Conservation (phyloP, 2,888 invertebrate genomes). For the Himalopsyche japonica region DNA sequence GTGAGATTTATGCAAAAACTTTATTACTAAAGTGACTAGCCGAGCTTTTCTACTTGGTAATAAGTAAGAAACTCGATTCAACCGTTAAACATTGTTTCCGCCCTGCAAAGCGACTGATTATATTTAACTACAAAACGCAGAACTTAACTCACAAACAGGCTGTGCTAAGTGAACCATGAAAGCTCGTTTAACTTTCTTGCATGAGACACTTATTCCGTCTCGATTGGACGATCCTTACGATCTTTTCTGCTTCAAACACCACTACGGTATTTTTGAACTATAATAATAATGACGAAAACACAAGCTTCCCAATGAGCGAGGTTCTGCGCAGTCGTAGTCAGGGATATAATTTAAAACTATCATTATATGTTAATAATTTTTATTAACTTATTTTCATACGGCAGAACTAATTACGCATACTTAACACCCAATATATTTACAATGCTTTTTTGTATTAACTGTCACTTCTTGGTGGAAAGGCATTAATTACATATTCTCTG, state of each 20-base stretch:
- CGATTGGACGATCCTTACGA: background rate
- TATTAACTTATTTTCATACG: too few relatives aligned
- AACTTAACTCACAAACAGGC: slow-evolving; percentile 17
- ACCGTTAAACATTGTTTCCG: slow-evolving; percentile 14
- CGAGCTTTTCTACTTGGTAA: background rate
- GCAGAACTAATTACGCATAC: too few relatives aligned
- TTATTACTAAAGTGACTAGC: background rate
- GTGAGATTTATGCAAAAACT: background rate
- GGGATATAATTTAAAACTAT: too few relatives aligned
- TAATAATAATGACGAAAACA: background rate
- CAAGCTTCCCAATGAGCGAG: background rate
- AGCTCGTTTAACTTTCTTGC: slow-evolving; percentile 6
- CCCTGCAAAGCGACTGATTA: slow-evolving; percentile 11
- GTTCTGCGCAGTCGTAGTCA: too few relatives aligned
- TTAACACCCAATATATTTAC: too few relatives aligned
- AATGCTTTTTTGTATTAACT: too few relatives aligned
- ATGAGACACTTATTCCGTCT: background rate
- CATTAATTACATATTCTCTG: too few relatives aligned
- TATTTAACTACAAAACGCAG: slow-evolving; percentile 15
- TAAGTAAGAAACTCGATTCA: background rate
- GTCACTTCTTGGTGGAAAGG: too few relatives aligned
- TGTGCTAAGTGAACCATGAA: slow-evolving; percentile 5
- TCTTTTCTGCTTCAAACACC: background rate
- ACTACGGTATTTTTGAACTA: background rate
- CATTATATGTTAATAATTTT: too few relatives aligned